Base-by-base conservation (phyloP, 2,888 invertebrate genomes). In the Caenorhabditis doughertyi region DNA sequence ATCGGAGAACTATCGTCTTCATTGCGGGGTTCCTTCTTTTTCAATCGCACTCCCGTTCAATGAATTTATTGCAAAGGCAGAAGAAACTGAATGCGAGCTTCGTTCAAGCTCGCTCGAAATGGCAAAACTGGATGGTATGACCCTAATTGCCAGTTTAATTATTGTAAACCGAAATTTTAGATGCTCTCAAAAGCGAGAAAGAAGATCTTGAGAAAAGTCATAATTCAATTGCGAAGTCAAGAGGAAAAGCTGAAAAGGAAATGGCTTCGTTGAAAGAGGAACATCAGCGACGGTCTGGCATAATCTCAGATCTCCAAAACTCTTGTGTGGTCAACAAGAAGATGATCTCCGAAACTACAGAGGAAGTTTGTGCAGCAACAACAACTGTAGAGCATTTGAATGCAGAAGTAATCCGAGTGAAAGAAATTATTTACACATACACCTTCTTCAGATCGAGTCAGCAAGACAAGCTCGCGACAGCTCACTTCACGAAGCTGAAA, bases 11-110 rank as follows among this genome's bases (percentile, higher is more conserved):
- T 13, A 42, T 16, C 51, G 23, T 23, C n/a, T 53, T 7, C 53
- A 53, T 16, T 7, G 9, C 32, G 42, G 25, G 0, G 35, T 8
- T 8, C 47, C 65, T 0, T 27, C 55, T 1, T 11, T 56, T 0
- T 42, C 39, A 2, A 51, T 67, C 16, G 29, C 42, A 7, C 27
- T 67, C 3, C 60, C 67, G 1, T 68, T 51, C 13, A 68, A 67
- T 23, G 27, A 25, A 2, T 42, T 23, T 13, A 76, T 67, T 18
- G 23, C 60, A 25, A 21, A 21, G n/a, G 7, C 18, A 23, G 27
- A 56, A 21, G 21, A 67, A 27, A 23, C 23, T 5, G 18, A 27
- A 16, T 29, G 25, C 0, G 35, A 56, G 9, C 39, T 73, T 1
- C 56, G 42, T 9, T 9, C 16, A 3, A 39, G 35, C 4, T 18